Conservation (phyloP, 2,888 invertebrate genomes). For the Pomacea canaliculata region DNA sequence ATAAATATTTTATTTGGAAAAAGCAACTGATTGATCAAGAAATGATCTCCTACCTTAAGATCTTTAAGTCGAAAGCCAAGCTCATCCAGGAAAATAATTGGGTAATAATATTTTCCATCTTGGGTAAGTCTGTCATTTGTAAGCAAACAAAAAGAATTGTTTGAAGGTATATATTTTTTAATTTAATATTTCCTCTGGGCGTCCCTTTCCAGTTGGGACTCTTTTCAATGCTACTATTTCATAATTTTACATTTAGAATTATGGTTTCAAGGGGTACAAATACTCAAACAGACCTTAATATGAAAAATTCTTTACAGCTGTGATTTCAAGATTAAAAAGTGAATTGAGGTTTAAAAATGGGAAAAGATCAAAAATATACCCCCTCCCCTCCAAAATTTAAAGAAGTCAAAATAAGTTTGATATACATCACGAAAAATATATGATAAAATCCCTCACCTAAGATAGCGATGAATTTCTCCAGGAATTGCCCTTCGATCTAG, state of each 20-base stretch:
- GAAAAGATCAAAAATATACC: no score
- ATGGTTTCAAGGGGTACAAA: not conserved
- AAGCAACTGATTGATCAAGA: no score
- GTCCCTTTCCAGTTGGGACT: no score
- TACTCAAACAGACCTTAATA: not conserved
- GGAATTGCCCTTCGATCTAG: conserved; percentile 79
- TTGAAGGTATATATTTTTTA: not conserved
- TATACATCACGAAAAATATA: no score
- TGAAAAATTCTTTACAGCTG: no score
- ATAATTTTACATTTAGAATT: not conserved
- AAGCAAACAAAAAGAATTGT: conserved; percentile 11
- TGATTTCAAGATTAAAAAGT: no score
- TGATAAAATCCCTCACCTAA: conserved; percentile 39
- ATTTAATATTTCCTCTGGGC: not conserved
- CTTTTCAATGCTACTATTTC: no score
- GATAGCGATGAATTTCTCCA: conserved; percentile 72
- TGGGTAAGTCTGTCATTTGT: conserved; percentile 42
- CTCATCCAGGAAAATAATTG: conserved; percentile 86
- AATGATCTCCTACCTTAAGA: conserved; percentile 72
- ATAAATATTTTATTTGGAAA: no score
- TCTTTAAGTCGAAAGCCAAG: conserved; percentile 84
- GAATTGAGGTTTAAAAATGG: not conserved
- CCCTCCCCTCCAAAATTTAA: no score
- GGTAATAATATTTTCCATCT: conserved; percentile 75
- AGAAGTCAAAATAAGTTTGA: no score